These are phyloP conservation scores for Leptoteleia sp. DNA, from an alignment of 1,140 invertebrate species.

Conservation along the genomic window DNA sequence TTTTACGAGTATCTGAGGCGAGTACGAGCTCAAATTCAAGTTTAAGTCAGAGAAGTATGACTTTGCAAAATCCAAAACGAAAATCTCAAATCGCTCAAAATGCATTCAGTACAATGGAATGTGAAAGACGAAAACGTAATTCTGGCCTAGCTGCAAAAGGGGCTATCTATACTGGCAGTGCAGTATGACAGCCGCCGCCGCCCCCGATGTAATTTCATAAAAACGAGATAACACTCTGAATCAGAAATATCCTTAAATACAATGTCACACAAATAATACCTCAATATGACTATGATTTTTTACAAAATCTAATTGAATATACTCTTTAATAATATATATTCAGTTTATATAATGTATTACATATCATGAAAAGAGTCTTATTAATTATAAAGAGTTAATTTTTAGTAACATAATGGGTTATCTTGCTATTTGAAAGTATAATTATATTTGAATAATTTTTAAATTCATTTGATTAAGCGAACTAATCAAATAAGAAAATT, in stretches of 20 bases:
- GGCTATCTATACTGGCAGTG: conserved; percentile 77
- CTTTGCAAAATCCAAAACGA: conserved; percentile 78
- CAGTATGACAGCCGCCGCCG: conserved; percentile 80
- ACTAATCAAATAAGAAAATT: too few species aligned
- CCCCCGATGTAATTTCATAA: conserved; percentile 77
- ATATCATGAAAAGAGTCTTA: not conserved
- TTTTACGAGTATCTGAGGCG: conserved; percentile 78
- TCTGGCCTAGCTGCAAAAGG: conserved; percentile 70
- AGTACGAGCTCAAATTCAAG: conserved; percentile 79
- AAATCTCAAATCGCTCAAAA: conserved; percentile 79
- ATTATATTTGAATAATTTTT: too few species aligned
- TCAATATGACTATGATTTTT: conserved; percentile 12
- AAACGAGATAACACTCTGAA: conserved; percentile 74
- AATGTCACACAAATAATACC: conserved; percentile 17
- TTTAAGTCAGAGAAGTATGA: conserved; percentile 79
- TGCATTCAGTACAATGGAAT: conserved; percentile 80
- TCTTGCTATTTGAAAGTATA: too few species aligned
- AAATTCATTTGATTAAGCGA: too few species aligned
- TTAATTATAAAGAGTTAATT: too few species aligned
- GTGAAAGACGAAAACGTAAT: conserved; percentile 74
- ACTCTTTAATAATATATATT: not conserved
- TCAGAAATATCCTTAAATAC: conserved; percentile 7
- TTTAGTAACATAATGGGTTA: too few species aligned
- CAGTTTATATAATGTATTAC: not conserved
- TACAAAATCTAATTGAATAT: not conserved